Evolutionary conservation across 2,888 invertebrate species (phyloP), one percentile per base, ranked within the genome.

Genomic region (Dasysyrphus tricinctus): DNA sequence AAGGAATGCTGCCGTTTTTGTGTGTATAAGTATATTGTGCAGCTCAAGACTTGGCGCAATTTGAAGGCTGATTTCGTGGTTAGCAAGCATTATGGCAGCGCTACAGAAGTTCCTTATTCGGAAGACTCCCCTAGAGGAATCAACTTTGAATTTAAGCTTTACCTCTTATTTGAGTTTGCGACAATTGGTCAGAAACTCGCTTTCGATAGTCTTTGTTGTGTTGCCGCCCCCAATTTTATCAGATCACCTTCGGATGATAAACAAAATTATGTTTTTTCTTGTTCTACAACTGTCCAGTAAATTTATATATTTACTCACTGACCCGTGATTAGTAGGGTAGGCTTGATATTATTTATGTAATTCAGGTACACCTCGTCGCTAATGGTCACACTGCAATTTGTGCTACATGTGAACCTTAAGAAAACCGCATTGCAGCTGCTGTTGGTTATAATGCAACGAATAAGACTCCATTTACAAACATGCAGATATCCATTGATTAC

Each of bases 281-380:
- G 59, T 54, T 32, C 12, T 67, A 51, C 80, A 67, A 76, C 72
- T 16, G 72, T 65, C 76, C 59, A 77, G 12, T 5, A 11, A 19
- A 74, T 34, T 82, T 79, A 86, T 86, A 86, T 79, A 70, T 34
- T 82, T 79, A 86, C 79, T 86, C 82, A 86, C 75, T 82, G 75
- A 82, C 81, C 86, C 69, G 78, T 9, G 77, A 78, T 81, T 81
- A 51, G 78, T 86, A 37, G 12, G 32, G 65, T 2, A 24, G 51
- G 16, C 47, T 72, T 47, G 78, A 63, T 72, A 78, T 86, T 78
- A 81, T 75, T 81, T 81, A 86, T 77, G 80, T 67, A 69, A 39
- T 61, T 54, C 47, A 75, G 75, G 24, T 34, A 61, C 32, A 61
- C 24, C 24, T 24, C 29, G 42, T 61, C 37, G 11, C 65, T 19